These are phyloP conservation scores for Penaeus indicus DNA, from an alignment of 1,140 invertebrate species.

Conservation along the genomic window DNA sequence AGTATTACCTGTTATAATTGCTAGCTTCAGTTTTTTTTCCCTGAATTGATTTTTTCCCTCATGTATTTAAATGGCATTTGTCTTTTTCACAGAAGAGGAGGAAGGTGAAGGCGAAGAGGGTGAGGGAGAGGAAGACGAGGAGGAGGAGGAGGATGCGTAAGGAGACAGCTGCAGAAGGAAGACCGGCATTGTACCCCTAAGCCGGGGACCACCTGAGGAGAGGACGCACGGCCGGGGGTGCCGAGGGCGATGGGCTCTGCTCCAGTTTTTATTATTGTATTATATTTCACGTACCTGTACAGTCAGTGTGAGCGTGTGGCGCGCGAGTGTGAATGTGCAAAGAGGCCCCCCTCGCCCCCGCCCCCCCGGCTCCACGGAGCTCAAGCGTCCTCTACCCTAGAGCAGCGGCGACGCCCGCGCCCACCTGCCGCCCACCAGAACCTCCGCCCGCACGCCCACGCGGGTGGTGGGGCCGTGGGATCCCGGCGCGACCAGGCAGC, in stretches of 20 bases:
- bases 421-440: slow-evolving; percentile 44
- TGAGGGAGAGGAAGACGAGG: slow-evolving; percentile 52
- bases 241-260: slow-evolving; percentile 44
- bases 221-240: slow-evolving; percentile 53
- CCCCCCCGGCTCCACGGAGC: slow-evolving; percentile 36
- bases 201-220: slow-evolving; percentile 49
- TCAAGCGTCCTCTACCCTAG: slow-evolving; percentile 48
- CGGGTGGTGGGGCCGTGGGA: slow-evolving; percentile 48
- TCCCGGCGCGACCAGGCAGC: slow-evolving; percentile 49
- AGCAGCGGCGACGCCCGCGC: slow-evolving; percentile 45
- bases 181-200: slow-evolving; percentile 40
- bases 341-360: slow-evolving; percentile 32
- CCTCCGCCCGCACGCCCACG: slow-evolving; percentile 11
- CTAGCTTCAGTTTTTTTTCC: neutral
- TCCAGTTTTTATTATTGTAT: slow-evolving; percentile 63
- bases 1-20: no score
- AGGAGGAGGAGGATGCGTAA: slow-evolving; percentile 58
- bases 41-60: neutral
- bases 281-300: slow-evolving; percentile 64
- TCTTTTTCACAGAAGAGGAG: slow-evolving; percentile 49
- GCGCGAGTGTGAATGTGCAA: slow-evolving; percentile 42
- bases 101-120: slow-evolving; percentile 58
- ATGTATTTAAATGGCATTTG: neutral
- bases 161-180: slow-evolving; percentile 43
- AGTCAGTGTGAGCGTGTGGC: slow-evolving; percentile 60